Evolutionary conservation across 2,888 invertebrate species (phyloP).

Genomic region (Spatulosminthurus flaviceps): DNA sequence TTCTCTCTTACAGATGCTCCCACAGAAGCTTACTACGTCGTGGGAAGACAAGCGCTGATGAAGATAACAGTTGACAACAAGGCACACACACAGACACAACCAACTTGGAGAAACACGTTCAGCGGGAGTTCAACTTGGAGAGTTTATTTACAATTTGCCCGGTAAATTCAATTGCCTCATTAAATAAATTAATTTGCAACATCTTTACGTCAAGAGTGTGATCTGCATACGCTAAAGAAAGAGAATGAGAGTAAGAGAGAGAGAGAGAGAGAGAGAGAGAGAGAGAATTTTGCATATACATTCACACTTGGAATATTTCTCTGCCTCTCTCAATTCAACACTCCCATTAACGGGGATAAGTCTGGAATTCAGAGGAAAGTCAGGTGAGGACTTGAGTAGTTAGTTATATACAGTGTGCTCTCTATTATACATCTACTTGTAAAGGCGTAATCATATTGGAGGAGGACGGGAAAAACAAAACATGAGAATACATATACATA

Average conservation of each 20-base stretch:
- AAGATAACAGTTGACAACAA: too few species aligned
- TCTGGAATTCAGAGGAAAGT: slow-evolving; percentile 13
- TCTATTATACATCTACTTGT: background rate
- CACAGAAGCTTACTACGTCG: too few species aligned
- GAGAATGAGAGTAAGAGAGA: too few species aligned
- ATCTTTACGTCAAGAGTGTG: background rate
- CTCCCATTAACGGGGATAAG: background rate
- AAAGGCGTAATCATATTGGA: background rate
- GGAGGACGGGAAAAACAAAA: slow-evolving; percentile 22
- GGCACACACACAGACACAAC: too few species aligned
- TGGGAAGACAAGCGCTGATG: too few species aligned
- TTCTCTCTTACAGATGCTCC: too few species aligned
- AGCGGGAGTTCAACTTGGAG: background rate
- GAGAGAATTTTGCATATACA: too few species aligned
- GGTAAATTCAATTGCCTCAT: slow-evolving; percentile 11
- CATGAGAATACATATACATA: slow-evolving; percentile 19
- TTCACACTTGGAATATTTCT: background rate
- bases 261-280: too few species aligned
- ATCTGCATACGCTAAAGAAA: background rate
- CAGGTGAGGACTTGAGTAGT: slow-evolving; percentile 11
- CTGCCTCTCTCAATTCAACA: background rate
- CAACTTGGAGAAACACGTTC: background rate
- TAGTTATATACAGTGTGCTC: background rate
- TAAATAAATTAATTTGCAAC: slow-evolving; percentile 14
- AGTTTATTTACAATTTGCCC: background rate